Percentiles rank a stretch among this genome's conserved stretches.
Evolutionary conservation across 1,140 invertebrate species (phyloP).

Genomic region (Branchinecta lynchi): DNA sequence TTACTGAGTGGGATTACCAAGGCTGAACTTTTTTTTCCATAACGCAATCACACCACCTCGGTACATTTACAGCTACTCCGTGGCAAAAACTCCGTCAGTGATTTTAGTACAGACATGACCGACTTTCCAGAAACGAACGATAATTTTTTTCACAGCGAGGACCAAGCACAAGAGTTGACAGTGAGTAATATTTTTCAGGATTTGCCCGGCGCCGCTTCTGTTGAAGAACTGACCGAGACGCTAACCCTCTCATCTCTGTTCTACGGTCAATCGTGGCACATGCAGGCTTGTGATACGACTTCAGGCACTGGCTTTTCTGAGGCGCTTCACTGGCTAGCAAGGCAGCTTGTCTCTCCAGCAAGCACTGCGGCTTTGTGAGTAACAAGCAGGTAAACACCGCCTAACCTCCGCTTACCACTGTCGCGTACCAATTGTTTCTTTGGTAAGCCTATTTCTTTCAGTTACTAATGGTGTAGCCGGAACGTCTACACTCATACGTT

Average conservation of each 20-base stretch:
- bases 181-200: not conserved
- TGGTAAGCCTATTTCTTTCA: not conserved
- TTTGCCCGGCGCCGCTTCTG: not conserved
- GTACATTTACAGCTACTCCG: no score
- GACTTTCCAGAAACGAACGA: no score
- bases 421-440: not conserved
- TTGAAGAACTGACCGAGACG: constrained; percentile 12
- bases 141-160: no score
- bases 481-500: not conserved
- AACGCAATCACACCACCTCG: no score
- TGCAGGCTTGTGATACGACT: constrained; percentile 10
- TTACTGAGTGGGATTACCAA: no score
- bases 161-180: no score
- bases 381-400: no score
- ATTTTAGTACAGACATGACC: no score
- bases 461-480: not conserved
- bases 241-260: constrained; percentile 13
- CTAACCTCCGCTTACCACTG: constrained; percentile 5
- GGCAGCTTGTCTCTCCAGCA: constrained; percentile 14
- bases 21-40: no score
- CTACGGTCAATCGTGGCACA: constrained; percentile 13
- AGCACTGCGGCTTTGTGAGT: no score
- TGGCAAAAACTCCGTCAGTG: no score
- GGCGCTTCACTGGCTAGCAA: constrained; percentile 12
- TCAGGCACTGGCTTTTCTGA: constrained; percentile 15